Conservation (phyloP, 2,888 invertebrate species). For the Agonopterix arenella region DNA sequence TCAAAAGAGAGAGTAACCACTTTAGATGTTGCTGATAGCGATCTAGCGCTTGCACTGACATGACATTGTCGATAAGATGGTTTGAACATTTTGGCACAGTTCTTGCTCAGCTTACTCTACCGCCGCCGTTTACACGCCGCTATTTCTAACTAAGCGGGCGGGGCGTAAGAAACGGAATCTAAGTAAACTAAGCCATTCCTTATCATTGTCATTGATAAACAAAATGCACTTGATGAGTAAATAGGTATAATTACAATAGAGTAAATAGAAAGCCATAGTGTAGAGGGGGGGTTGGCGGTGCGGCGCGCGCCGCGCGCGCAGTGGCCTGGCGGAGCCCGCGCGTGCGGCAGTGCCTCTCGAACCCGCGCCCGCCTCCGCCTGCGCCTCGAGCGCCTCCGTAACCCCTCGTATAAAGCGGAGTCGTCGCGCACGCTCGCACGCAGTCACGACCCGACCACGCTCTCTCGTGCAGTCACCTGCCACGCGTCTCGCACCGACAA, state of each 20-base stretch:
- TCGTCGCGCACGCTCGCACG: slow-evolving; percentile 55
- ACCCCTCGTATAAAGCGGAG: slow-evolving; percentile 55
- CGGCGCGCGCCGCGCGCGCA: slow-evolving; percentile 26
- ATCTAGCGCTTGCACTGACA: too few species aligned
- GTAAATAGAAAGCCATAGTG: slow-evolving; percentile 51
- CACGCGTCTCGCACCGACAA: slow-evolving; percentile 40
- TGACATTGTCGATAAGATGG: too few species aligned
- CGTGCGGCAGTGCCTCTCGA: slow-evolving; percentile 19
- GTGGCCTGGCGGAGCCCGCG: slow-evolving; percentile 43
- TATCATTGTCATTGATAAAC: not conserved
- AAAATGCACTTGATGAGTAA: slow-evolving; percentile 32
- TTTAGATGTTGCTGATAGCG: too few species aligned
- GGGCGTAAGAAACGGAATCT: not conserved
- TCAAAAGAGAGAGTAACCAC: too few species aligned
- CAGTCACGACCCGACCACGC: slow-evolving; percentile 63
- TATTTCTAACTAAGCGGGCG: not conserved
- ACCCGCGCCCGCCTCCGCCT: slow-evolving; percentile 23
- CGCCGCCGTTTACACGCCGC: too few species aligned
- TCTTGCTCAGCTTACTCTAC: too few species aligned
- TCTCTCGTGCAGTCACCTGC: slow-evolving; percentile 47
- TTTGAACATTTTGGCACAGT: too few species aligned
- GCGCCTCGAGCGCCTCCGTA: slow-evolving; percentile 24
- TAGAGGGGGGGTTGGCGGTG: slow-evolving; percentile 22
- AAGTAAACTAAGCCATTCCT: not conserved
- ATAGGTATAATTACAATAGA: slow-evolving; percentile 48